A percentile compares a stretch with the other conserved stretches of the same genome.
Evolutionary conservation across 2,797 vertebrate genomes (phyloP).

Genomic region (Pseudochirops cupreus): DNA sequence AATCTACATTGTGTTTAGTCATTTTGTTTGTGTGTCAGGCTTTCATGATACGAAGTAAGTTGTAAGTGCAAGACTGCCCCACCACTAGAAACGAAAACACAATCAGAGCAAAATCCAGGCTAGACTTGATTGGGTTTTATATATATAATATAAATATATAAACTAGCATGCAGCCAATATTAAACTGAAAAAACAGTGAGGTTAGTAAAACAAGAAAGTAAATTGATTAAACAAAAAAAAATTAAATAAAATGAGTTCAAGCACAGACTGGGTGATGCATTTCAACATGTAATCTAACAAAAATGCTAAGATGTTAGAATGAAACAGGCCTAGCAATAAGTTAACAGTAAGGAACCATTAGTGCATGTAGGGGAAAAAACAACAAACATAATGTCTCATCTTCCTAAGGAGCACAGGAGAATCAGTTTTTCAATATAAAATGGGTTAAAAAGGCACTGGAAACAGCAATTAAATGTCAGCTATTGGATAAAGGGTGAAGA

Average conservation of each 20-base stretch:
- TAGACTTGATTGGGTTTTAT: constrained; percentile 89
- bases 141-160: constrained; percentile 86
- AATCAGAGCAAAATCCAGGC: constrained; percentile 95
- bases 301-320: constrained; percentile 90
- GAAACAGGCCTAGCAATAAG: constrained; percentile 95
- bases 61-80: constrained; percentile 93
- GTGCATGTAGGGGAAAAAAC: constrained; percentile 92
- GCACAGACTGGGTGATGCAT: constrained; percentile 95
- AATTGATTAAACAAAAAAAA: constrained; percentile 86
- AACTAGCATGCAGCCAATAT: constrained; percentile 95
- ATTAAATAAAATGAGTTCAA: constrained; percentile 93
- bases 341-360: constrained; percentile 92
- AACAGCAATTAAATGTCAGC: constrained; percentile 85
- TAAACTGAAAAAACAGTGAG: constrained; percentile 91
- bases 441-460: constrained; percentile 65
- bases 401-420: constrained; percentile 75
- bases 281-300: constrained; percentile 92
- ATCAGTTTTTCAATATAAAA: constrained; percentile 68
- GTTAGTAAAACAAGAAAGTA: constrained; percentile 92
- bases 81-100: constrained; percentile 93
- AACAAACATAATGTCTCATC: constrained; percentile 95
- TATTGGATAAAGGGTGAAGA: constrained; percentile 39
- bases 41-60: constrained; percentile 85
- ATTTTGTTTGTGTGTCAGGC: constrained; percentile 88
- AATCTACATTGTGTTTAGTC: constrained; percentile 88